Evolutionary conservation across 2,888 invertebrate species (phyloP), one percentile per base, ranked within the genome.

Genomic region (Bibio marci): DNA sequence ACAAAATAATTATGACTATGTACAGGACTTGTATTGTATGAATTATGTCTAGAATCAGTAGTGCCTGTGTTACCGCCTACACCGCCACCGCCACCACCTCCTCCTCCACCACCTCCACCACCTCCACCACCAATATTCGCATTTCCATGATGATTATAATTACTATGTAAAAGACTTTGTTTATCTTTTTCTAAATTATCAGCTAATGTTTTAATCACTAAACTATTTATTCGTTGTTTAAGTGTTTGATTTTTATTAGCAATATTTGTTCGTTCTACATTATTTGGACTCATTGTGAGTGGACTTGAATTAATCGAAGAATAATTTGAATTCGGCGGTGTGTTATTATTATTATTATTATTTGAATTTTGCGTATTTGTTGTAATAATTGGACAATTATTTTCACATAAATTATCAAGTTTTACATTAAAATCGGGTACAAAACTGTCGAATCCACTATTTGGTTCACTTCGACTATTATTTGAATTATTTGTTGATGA

Each of bases 121-220:
- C 39, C 42, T 11, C 40, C 39, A 18, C 40, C 35, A 25, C 38
- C 45, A 10, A 41, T 37, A 6, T 38, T 40, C 7, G 35, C 19
- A 18, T 28, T 27, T 6, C 19, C 26, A 34, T 44, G 18, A 15
- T 36, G 10, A 15, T 30, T 17, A 30, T 47, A 32, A 46, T 40
- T n/a, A 46, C 41, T 11, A 44, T 55, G 10, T 53, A 56, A 17
- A 13, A 6, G 45, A 58, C 45, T 27, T 52, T 59, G 58, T 40
- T 62, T 62, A 39, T 62, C 62, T 45, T 62, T 62, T 42, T 62
- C 73, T 61, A 71, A 80, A 56, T 90, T 91, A 55, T 90, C 87
- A 33, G 88, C 88, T 44, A 90, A 64, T 37, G 88, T 88, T 56
- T 86, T 86, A 55, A 88, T 77, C 2, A 91, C 81, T 52, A 90